Conservation (phyloP, 2,888 invertebrate species). For the Platycnemis pennipes region DNA sequence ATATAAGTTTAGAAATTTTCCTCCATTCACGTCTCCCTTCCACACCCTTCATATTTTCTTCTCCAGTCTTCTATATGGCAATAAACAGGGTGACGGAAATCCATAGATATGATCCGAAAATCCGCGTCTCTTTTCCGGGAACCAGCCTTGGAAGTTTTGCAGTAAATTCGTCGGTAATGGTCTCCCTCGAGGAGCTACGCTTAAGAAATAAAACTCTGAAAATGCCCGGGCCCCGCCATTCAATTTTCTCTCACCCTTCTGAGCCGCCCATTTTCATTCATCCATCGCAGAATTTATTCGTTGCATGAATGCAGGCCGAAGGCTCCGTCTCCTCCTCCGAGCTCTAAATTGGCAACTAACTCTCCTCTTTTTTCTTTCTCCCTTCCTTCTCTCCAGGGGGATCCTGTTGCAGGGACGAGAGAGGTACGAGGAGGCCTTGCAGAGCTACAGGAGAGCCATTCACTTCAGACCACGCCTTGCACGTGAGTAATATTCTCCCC, state of each 20-base stretch:
- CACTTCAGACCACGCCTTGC: slow-evolving; percentile 96
- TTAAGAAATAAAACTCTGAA: neutral
- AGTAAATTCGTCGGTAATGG: neutral
- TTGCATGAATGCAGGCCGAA: neutral
- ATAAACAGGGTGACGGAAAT: neutral
- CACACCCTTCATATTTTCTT: too few relatives aligned
- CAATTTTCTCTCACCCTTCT: neutral
- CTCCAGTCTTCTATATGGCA: too few relatives aligned
- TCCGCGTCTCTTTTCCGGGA: neutral
- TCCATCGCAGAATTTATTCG: neutral
- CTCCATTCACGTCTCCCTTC: too few relatives aligned
- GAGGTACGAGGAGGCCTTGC: slow-evolving; percentile 92
- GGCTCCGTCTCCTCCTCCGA: neutral
- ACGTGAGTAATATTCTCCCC: slow-evolving; percentile 83
- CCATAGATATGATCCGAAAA: neutral
- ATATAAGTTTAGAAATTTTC: too few relatives aligned
- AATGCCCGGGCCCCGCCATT: neutral
- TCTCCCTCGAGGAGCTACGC: neutral
- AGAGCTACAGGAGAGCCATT: slow-evolving; percentile 95
- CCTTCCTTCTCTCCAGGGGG: slow-evolving; percentile 85
- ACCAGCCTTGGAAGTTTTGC: neutral
- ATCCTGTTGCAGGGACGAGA: slow-evolving; percentile 94
- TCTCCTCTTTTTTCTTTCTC: neutral
- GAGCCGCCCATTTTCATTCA: neutral
- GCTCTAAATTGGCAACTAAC: slow-evolving; percentile 22